A percentile compares a stretch with the other conserved stretches of the same genome.
phyloP scores from a whole-genome alignment of 2,888 invertebrate species.

The Drosophila neotestacea region DNA sequence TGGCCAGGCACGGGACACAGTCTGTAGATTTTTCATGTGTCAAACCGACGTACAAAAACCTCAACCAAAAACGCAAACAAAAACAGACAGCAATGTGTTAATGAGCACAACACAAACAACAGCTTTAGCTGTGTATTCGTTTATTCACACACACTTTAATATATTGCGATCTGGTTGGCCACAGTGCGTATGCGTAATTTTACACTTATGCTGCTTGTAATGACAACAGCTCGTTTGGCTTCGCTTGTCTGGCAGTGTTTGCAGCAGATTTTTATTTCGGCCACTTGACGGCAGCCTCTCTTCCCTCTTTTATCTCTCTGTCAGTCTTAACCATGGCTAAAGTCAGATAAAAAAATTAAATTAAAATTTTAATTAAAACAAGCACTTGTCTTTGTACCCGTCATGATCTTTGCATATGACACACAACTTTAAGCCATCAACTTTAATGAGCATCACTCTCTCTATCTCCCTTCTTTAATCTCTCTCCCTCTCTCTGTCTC shows the following conservation, averaged over 20 bases:
- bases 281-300: slow-evolving; percentile 59
- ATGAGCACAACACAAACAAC: slow-evolving; percentile 54
- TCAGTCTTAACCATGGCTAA: slow-evolving; percentile 4
- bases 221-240: slow-evolving; percentile 46
- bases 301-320: neutral
- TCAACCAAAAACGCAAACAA: slow-evolving; percentile 24
- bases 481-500: neutral
- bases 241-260: slow-evolving; percentile 3
- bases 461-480: neutral
- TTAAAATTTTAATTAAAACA: slow-evolving; percentile 79
- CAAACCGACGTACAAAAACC: slow-evolving; percentile 22
- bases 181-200: slow-evolving; percentile 77
- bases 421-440: slow-evolving; percentile 47
- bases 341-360: slow-evolving; percentile 56
- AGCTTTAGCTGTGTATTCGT: slow-evolving; percentile 7
- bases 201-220: slow-evolving; percentile 61
- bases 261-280: slow-evolving; percentile 71
- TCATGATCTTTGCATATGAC: slow-evolving; percentile 38
- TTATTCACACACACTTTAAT: slow-evolving; percentile 41
- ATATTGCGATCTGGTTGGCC: slow-evolving; percentile 39
- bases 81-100: slow-evolving; percentile 61
- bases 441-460: slow-evolving; percentile 59
- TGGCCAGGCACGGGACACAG: neutral
- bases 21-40: slow-evolving; percentile 20
- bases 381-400: slow-evolving; percentile 57